Evolutionary conservation across 2,113 vertebrate genomes (phyloP).

Genomic region (Sprattus sprattus): DNA sequence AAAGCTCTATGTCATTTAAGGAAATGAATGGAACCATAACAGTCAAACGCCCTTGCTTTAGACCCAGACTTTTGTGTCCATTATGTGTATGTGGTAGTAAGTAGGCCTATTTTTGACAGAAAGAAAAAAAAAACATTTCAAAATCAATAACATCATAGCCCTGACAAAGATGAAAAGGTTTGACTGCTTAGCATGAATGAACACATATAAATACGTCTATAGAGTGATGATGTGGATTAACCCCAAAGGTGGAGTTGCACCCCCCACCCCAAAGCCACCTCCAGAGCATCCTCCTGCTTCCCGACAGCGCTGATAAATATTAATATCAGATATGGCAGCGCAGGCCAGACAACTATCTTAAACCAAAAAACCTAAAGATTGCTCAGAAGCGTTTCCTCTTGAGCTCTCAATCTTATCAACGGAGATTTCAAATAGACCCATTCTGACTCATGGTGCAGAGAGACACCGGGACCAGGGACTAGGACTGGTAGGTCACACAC

Average conservation of each 20-base stretch:
- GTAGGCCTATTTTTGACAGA: neutral
- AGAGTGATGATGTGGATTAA: neutral
- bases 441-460: neutral
- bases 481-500: neutral
- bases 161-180: neutral
- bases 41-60: neutral
- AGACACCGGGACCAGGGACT: neutral
- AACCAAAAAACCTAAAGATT: neutral
- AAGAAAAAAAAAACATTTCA: neutral
- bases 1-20: neutral
- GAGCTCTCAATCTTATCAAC: neutral
- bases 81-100: neutral
- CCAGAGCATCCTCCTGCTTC: neutral
- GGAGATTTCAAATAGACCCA: neutral
- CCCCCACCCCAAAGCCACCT: neutral
- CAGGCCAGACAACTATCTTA: constrained; percentile 24
- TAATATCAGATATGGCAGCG: constrained; percentile 10
- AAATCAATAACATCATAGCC: too few species aligned
- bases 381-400: neutral
- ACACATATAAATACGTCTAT: neutral
- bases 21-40: neutral
- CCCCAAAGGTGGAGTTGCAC: neutral
- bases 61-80: neutral
- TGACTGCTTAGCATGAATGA: neutral
- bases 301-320: constrained; percentile 3